Evolutionary conservation across 2,113 vertebrate species (phyloP).

Genomic region (Hippocampus comes): DNA sequence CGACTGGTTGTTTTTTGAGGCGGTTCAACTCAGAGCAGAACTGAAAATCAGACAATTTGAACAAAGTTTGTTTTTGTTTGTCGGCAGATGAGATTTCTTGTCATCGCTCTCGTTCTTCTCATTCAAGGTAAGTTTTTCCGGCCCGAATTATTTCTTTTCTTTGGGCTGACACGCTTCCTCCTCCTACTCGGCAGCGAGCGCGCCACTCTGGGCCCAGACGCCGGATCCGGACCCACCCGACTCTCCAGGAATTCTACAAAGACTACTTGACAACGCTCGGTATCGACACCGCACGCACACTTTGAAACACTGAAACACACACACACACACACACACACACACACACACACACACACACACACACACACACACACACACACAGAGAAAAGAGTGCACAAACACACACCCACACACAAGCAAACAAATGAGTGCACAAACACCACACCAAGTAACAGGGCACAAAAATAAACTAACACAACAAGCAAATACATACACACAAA

Average conservation of each 20-base stretch:
- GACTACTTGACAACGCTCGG: slow-evolving; percentile 38
- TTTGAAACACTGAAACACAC: not conserved
- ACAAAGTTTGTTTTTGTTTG: slow-evolving; percentile 25
- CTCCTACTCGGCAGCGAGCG: slow-evolving; percentile 37
- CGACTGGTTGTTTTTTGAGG: not conserved
- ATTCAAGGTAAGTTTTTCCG: slow-evolving; percentile 52
- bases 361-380: no score
- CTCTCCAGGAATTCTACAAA: slow-evolving; percentile 39
- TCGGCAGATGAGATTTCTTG: slow-evolving; percentile 29
- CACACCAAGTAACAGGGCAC: no score
- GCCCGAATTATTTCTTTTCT: not conserved
- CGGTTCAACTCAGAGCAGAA: not conserved
- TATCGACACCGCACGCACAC: slow-evolving; percentile 24
- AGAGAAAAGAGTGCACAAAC: no score
- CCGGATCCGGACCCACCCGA: not conserved
- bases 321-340: not conserved
- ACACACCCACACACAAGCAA: no score
- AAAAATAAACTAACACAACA: no score
- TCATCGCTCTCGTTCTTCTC: slow-evolving; percentile 46
- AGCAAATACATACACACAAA: no score
- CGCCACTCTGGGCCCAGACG: slow-evolving; percentile 27
- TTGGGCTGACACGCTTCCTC: slow-evolving; percentile 15
- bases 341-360: no score
- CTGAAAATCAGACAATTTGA: no score
- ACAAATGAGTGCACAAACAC: no score